Evolutionary conservation across 2,113 vertebrate genomes (phyloP), one percentile per base, ranked within the genome.

Genomic region (Orcinus orca): DNA sequence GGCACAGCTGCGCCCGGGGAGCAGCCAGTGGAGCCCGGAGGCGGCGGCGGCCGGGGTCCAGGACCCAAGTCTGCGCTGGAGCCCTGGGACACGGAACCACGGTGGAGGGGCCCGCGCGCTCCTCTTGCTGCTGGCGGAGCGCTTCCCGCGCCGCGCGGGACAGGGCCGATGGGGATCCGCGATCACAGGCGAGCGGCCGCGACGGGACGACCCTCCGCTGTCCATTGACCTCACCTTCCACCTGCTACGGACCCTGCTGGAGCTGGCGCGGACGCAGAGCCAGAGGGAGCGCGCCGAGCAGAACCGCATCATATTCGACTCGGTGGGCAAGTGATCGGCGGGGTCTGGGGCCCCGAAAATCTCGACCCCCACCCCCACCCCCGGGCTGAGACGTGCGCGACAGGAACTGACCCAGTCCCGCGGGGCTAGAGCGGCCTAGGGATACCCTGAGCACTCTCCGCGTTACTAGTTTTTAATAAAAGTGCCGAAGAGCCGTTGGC

Each of bases 151-250:
- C 74, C 74, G 84, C 77, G 60, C 62, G 5, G 93, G 84, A 29
- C 67, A 55, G 5, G 88, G 36, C 9, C 10, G 53, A 18, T 81
- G 50, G 92, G 47, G 9, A 65, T 29, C 90, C 23, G 68, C 15
- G 65, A 41, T 26, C 1, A 53, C 88, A 1, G 89, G 76, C 33
- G 79, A 93, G 65, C 96, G 97, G 80, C 97, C 97, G 87, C 99
- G 99, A 93, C 98, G 99, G 88, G 98, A 99, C 6, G 99, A 99
- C 70, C 99, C 99, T 13, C 99, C 99, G 3, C 99, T 99, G 77
- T 99, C 99, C 96, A 99, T 99, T 91, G 99, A 99, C 98, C 99
- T 99, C 97, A 99, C 99, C 87, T 99, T 99, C 98, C 99, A 99
- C 98, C 98, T 99, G 82, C 98, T 99, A 90, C 98, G 99, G 98